A percentile compares a stretch with the other conserved stretches of the same genome.
These are phyloP conservation scores for Gila orcuttii DNA, from an alignment of 2,113 vertebrate genomes.

Conservation along the genomic window DNA sequence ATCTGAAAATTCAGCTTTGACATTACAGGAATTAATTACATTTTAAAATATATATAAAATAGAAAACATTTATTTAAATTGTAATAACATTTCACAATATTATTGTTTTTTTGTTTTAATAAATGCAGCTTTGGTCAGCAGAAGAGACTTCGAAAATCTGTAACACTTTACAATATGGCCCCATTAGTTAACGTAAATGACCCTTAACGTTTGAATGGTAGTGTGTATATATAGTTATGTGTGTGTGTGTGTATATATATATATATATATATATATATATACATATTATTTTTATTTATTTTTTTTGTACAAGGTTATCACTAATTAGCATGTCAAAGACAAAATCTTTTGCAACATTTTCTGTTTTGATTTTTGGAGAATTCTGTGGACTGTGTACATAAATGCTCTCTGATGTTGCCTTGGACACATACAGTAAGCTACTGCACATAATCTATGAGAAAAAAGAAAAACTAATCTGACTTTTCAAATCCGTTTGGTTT, in stretches of 20 bases:
- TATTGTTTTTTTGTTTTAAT: not conserved
- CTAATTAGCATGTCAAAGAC: not conserved
- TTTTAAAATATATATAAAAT: not conserved
- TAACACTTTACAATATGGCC: too few relatives aligned
- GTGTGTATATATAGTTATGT: too few relatives aligned
- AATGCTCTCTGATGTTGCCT: not conserved
- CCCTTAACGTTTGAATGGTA: too few relatives aligned
- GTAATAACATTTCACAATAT: not conserved
- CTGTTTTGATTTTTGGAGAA: not conserved
- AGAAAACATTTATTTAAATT: not conserved
- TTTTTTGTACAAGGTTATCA: too few relatives aligned
- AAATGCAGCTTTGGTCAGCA: not conserved
- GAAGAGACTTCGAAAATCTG: not conserved
- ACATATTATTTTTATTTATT: too few relatives aligned
- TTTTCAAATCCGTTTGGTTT: not conserved
- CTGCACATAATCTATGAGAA: not conserved
- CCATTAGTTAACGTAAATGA: too few relatives aligned
- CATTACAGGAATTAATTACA: not conserved
- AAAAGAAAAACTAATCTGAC: not conserved
- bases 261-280: too few relatives aligned
- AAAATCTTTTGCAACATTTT: not conserved
- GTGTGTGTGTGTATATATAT: too few relatives aligned
- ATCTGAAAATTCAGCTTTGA: not conserved
- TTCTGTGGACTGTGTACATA: not conserved
- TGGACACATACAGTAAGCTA: not conserved